phyloP scores from a whole-genome alignment of 2,113 vertebrate species.

The Sapayoa aenigma region DNA sequence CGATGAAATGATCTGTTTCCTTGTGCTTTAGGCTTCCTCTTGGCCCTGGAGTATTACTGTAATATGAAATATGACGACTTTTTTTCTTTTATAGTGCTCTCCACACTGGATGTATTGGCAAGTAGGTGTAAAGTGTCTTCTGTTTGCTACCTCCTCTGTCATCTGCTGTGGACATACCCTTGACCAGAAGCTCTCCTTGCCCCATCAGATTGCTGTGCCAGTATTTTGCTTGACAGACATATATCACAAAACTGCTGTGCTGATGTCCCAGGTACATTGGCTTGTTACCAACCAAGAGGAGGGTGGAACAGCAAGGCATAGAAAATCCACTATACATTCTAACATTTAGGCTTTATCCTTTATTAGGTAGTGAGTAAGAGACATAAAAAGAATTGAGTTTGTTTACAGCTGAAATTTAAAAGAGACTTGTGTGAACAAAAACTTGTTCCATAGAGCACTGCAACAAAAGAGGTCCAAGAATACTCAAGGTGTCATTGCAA shows the following conservation, averaged over 20 bases:
- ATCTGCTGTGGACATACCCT: not conserved
- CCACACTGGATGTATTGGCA: not conserved
- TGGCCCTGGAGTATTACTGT: conserved; percentile 1
- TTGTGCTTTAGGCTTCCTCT: conserved; percentile 27
- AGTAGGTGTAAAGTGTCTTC: not conserved
- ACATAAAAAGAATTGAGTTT: conserved; percentile 70
- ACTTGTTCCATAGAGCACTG: conserved; percentile 72
- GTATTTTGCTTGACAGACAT: not conserved
- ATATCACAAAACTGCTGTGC: not conserved
- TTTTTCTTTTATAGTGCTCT: not conserved
- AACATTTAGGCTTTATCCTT: conserved; percentile 82
- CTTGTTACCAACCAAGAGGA: not conserved
- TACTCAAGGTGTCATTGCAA: conserved; percentile 65
- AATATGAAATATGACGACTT: conserved; percentile 19
- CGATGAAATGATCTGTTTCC: not conserved
- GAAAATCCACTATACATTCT: conserved; percentile 70
- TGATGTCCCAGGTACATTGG: not conserved
- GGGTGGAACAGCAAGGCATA: conserved; percentile 60
- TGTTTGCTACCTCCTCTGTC: not conserved
- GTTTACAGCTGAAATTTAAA: conserved; percentile 76
- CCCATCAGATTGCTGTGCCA: not conserved
- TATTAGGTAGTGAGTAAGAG: conserved; percentile 83
- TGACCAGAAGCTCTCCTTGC: not conserved
- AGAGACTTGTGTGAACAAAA: conserved; percentile 73
- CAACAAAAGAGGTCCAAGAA: conserved; percentile 73